Base-by-base conservation (phyloP, 2,888 invertebrate species). In the Drosophila algonquin region DNA sequence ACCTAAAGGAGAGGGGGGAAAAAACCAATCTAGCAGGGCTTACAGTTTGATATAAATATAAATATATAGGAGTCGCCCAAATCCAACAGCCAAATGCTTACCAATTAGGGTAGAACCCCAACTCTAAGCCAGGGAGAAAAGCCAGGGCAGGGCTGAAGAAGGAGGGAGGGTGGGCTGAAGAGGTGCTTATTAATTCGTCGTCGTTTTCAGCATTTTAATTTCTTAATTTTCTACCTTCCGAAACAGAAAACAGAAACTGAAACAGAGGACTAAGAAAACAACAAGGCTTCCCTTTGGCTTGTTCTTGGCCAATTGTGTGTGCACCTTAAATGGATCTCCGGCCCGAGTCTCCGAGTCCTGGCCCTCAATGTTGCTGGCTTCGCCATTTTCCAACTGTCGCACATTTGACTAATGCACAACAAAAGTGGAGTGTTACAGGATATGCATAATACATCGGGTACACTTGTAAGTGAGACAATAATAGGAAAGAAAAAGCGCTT, bases 341-440 rank as follows among this genome's bases (percentile, higher is more conserved):
- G 65, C 18, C 35, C 46, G 30, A 52, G 16, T 6, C 45, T 10
- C 35, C 48, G 30, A 52, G 16, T 6, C 45, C 14, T 16, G 53
- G 18, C 46, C 45, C 48, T 45, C 63, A 63, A 63, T 51, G 63
- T 27, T 53, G 24, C 64, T 50, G 55, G 69, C 64, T 54, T 73
- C 73, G 61, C 68, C 76, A 65, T 80, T 87, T 82, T 76, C 78
- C 79, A 78, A 76, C 79, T 79, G 85, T 78, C 87, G 84, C 75
- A 85, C 87, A 83, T 89, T 89, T 90, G 81, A 83, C 90, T 89
- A 88, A 88, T 89, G 87, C 89, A 85, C 85, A 89, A 80, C 85
- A 87, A 89, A 89, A 89, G 85, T 81, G 87, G 85, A 86, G 86
- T 89, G 90, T 85, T 83, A 89, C 88, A 89, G 88, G 90, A 89